Conservation (phyloP, 2,888 invertebrate genomes). For the Limnephilus lunatus region DNA sequence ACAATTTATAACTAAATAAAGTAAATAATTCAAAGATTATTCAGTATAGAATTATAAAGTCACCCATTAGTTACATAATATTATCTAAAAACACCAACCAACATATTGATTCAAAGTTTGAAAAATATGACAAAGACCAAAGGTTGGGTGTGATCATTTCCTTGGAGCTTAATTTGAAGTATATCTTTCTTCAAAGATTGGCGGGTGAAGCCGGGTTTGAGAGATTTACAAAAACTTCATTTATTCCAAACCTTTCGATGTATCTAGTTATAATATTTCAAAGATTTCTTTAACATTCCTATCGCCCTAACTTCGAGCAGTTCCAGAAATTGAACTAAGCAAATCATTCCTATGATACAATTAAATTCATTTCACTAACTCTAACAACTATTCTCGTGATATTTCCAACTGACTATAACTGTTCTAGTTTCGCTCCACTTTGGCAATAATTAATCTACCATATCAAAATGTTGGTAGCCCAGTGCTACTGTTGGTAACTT, state of each 20-base stretch:
- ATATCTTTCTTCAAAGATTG: no score
- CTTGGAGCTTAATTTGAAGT: no score
- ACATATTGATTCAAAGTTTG: no score
- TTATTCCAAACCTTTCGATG: neutral
- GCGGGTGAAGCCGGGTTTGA: no score
- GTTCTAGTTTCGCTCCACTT: slow-evolving; percentile 41
- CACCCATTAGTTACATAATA: no score
- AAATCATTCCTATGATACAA: neutral
- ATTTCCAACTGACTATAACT: neutral
- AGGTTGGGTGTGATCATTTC: no score
- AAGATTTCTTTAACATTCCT: neutral
- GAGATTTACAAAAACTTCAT: no score
- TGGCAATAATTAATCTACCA: slow-evolving; percentile 50
- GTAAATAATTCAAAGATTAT: no score
- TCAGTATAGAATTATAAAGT: no score
- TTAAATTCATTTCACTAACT: neutral
- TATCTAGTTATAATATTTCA: neutral
- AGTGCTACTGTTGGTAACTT: slow-evolving; percentile 36
- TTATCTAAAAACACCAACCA: no score
- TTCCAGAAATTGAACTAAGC: neutral
- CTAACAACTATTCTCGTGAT: neutral
- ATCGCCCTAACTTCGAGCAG: neutral
- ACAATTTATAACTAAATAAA: no score
- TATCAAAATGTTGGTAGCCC: slow-evolving; percentile 47
- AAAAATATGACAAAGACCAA: no score